These are phyloP conservation scores for Orthosia gracilis DNA, from an alignment of 2,888 invertebrate genomes.

Conservation along the genomic window DNA sequence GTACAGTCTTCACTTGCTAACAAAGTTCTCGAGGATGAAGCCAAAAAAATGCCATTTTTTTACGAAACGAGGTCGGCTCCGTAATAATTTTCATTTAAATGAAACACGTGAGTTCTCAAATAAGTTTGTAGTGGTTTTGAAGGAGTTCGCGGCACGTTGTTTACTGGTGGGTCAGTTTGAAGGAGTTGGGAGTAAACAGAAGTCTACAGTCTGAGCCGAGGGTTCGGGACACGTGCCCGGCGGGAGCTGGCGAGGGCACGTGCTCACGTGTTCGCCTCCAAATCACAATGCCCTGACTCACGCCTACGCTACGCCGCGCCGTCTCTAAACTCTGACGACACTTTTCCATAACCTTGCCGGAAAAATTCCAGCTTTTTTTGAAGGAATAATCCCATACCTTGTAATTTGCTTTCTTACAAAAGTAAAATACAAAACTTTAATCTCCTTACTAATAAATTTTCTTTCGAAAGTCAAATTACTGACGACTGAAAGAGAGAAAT, in stretches of 20 bases:
- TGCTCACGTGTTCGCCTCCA: slow-evolving; percentile 62
- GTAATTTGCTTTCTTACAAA: neutral
- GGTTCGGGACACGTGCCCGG: slow-evolving; percentile 69
- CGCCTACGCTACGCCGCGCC: slow-evolving; percentile 17
- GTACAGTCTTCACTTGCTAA: slow-evolving; percentile 66
- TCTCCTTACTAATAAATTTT: too few relatives aligned
- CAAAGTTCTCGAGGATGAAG: slow-evolving; percentile 71
- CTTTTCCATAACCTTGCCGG: slow-evolving; percentile 8
- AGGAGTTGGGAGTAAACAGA: slow-evolving; percentile 83
- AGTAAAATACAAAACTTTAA: neutral
- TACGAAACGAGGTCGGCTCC: slow-evolving; percentile 68
- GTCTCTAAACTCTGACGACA: slow-evolving; percentile 7
- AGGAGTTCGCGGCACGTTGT: slow-evolving; percentile 84
- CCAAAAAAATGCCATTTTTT: slow-evolving; percentile 72
- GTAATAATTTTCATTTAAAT: slow-evolving; percentile 77
- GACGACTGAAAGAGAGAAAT: too few relatives aligned
- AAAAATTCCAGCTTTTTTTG: slow-evolving; percentile 27
- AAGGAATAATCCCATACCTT: neutral
- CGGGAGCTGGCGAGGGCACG: slow-evolving; percentile 60
- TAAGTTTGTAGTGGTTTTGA: slow-evolving; percentile 81
- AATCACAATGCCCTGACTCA: slow-evolving; percentile 57
- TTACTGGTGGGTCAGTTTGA: slow-evolving; percentile 72
- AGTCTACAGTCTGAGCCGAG: slow-evolving; percentile 68
- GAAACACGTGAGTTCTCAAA: slow-evolving; percentile 81
- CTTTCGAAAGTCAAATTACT: too few relatives aligned